A percentile compares a stretch with the other conserved stretches of the same genome.
These are phyloP conservation scores for Fratercula arctica DNA, from an alignment of 2,797 vertebrate species.

Conservation along the genomic window DNA sequence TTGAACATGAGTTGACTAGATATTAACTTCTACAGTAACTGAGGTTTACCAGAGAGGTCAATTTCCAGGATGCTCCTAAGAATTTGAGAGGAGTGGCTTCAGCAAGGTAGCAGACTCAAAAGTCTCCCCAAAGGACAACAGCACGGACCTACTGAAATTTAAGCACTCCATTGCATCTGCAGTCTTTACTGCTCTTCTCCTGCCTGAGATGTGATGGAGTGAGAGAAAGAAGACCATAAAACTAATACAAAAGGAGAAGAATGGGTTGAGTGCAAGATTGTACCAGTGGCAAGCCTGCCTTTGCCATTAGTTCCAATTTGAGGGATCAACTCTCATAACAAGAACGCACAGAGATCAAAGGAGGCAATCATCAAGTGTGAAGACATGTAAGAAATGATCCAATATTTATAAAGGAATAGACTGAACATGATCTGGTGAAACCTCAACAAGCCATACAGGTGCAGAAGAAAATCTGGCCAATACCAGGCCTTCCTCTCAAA, in stretches of 20 bases:
- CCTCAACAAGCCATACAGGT: neutral
- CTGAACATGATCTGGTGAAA: neutral
- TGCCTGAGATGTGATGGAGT: fast-evolving
- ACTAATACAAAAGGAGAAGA: neutral
- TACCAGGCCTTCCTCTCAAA: neutral
- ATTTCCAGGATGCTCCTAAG: neutral
- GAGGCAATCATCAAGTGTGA: neutral
- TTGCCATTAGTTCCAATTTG: neutral
- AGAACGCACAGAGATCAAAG: neutral
- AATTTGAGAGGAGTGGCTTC: neutral
- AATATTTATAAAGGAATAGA: neutral
- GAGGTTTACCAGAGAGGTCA: neutral
- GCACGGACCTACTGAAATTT: neutral
- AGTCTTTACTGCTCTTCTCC: neutral
- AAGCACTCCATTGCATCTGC: neutral
- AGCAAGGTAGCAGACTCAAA: neutral
- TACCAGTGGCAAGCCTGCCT: neutral
- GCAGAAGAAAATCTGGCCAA: neutral
- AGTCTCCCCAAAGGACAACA: neutral
- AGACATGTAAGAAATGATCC: neutral
- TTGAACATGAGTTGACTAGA: neutral
- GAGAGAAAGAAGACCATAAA: neutral
- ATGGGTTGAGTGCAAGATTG: neutral
- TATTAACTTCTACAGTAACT: neutral
- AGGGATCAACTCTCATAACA: neutral